Base-by-base conservation (phyloP, 2,797 vertebrate genomes). In the Tamandua tetradactyla region DNA sequence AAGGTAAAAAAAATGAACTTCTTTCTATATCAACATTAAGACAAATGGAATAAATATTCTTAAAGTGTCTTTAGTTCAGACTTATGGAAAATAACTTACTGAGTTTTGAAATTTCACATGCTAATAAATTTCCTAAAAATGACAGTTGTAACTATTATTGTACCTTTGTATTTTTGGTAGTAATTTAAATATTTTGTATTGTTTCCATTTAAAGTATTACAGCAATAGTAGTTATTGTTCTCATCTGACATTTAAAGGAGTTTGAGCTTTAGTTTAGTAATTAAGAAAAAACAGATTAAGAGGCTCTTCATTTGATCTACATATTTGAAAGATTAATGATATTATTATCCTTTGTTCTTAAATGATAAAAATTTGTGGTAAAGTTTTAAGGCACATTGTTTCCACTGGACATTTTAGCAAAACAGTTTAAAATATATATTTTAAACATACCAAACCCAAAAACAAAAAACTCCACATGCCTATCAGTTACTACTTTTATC, bases 361-460 rank as follows among this genome's bases (percentile, higher is more conserved):
- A 96, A 61, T 71, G 23, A 66, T 92, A 49, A 91, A 94, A 72
- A 75, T 85, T 91, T 91, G 1, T 76, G 91, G 71, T 25, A 80
- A 91, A 86, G 49, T 76, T 96, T 96, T 91, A 96, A 93, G 74
- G 78, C 74, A 87, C 49, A 44, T 84, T 96, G 80, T 88, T 90
- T 93, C 69, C 74, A 35, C 32, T 75, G 92, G 78, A 92, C 83
- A 93, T 76, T 96, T 95, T 95, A 92, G 81, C 52, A 23, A 81
- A 87, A 74, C 74, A 92, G 18, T 94, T 94, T 85, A 82, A 93
- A 83, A 84, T 95, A 42, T 59, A 69, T 95, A 4, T 89, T 89
- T 97, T 95, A 97, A 94, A 75, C 61, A 94, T 83, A 82, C 52
- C 18, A 55, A 47, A 47, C 44, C 17, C 76, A 89, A 83, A 91